Percentiles rank a stretch among this genome's conserved stretches.
Evolutionary conservation across 2,797 vertebrate genomes (phyloP).

Genomic region (Myotis planiceps): DNA sequence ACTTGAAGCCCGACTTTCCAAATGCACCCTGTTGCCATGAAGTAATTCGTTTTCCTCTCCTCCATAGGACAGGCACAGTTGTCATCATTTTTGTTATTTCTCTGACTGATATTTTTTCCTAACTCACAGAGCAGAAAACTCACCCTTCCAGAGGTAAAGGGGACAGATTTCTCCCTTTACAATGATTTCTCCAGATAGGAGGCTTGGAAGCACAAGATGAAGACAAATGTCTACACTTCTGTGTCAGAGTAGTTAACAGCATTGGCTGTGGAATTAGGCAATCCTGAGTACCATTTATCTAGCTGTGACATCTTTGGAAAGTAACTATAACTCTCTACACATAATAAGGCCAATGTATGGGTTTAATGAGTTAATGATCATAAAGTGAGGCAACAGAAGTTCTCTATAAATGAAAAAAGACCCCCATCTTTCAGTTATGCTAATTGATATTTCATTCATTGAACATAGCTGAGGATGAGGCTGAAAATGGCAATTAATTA

Average conservation of each 20-base stretch:
- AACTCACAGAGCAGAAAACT: conserved; percentile 53
- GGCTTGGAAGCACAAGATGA: neutral
- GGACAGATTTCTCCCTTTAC: neutral
- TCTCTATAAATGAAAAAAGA: neutral
- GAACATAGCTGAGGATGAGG: neutral
- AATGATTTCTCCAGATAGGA: neutral
- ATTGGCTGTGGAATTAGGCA: neutral
- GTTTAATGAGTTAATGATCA: neutral
- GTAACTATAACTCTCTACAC: neutral
- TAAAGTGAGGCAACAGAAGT: neutral
- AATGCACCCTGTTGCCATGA: neutral
- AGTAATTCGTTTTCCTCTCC: conserved; percentile 51
- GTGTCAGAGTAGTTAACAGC: neutral
- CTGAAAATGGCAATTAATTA: neutral
- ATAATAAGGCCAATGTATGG: neutral
- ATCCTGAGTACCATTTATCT: neutral
- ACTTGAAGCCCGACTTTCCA: neutral
- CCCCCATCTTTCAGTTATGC: neutral
- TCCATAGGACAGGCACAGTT: neutral
- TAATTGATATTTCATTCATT: neutral
- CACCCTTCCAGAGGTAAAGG: neutral
- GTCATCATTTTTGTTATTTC: conserved; percentile 61
- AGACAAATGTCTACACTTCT: neutral
- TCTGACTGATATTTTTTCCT: conserved; percentile 44
- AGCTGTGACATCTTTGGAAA: neutral